A percentile compares a stretch with the other conserved stretches of the same genome.
These are phyloP conservation scores for Cairina moschata DNA, from an alignment of 2,113 vertebrate species.

Conservation along the genomic window DNA sequence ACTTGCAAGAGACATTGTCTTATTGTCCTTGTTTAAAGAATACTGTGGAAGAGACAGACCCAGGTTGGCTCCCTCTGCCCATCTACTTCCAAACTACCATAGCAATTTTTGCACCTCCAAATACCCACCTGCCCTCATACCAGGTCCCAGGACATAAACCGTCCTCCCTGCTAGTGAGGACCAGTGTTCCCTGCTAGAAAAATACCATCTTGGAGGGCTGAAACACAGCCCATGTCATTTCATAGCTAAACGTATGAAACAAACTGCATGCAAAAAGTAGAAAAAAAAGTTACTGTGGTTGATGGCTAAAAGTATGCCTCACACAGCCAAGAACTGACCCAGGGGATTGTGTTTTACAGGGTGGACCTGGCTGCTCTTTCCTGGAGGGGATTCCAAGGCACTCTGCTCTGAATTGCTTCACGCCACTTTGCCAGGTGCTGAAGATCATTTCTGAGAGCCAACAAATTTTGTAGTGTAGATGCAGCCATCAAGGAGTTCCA, in stretches of 20 bases:
- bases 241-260: neutral
- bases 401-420: neutral
- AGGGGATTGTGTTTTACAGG: accelerated
- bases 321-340: accelerated
- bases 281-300: neutral
- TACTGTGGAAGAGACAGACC: neutral
- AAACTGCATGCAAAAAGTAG: neutral
- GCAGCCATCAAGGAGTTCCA: neutral
- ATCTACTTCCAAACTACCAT: accelerated
- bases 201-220: neutral
- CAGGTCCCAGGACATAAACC: neutral
- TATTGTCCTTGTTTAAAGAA: neutral
- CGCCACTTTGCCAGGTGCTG: neutral
- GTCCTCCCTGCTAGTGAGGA: neutral
- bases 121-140: neutral
- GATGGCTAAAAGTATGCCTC: neutral
- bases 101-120: neutral
- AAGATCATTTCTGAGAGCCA: neutral
- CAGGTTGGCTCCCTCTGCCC: neutral
- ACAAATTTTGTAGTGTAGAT: neutral
- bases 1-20: neutral
- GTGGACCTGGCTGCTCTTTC: accelerated
- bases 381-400: neutral
- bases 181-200: neutral
- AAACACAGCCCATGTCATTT: neutral